Conservation (phyloP, 2,888 invertebrate genomes). For the Caprella mutica region DNA sequence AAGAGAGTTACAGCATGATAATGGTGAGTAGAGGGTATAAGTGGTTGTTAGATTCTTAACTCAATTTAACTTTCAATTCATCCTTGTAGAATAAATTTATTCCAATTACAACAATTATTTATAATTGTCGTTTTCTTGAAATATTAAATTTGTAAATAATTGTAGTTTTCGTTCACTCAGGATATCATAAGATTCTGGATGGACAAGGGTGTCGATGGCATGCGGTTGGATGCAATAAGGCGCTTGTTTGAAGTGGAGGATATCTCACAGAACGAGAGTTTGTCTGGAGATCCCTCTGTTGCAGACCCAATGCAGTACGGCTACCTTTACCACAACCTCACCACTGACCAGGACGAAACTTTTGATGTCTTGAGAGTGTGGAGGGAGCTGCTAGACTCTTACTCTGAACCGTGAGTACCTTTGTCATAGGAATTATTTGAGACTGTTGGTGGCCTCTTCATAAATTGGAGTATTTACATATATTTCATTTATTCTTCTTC, state of each 20-base stretch:
- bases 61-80: no score
- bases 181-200: slow-evolving; percentile 42
- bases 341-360: slow-evolving; percentile 53
- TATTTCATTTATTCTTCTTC: no score
- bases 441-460: no score
- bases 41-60: no score
- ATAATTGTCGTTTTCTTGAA: no score
- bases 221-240: slow-evolving; percentile 38
- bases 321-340: slow-evolving; percentile 52
- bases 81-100: no score
- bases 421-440: no score
- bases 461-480: no score
- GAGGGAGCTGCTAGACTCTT: slow-evolving; percentile 50
- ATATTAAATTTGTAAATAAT: no score
- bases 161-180: not conserved
- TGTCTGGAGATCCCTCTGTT: not conserved
- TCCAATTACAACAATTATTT: no score
- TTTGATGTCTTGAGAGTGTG: slow-evolving; percentile 52
- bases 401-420: slow-evolving; percentile 45
- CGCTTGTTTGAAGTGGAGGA: slow-evolving; percentile 39
- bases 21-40: no score
- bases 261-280: slow-evolving; percentile 17
- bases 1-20: no score
- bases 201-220: slow-evolving; percentile 40
- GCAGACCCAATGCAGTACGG: slow-evolving; percentile 42